phyloP scores from a whole-genome alignment of 35 echinoderm and acorn worm genomes.

The Amphiura filiformis region DNA sequence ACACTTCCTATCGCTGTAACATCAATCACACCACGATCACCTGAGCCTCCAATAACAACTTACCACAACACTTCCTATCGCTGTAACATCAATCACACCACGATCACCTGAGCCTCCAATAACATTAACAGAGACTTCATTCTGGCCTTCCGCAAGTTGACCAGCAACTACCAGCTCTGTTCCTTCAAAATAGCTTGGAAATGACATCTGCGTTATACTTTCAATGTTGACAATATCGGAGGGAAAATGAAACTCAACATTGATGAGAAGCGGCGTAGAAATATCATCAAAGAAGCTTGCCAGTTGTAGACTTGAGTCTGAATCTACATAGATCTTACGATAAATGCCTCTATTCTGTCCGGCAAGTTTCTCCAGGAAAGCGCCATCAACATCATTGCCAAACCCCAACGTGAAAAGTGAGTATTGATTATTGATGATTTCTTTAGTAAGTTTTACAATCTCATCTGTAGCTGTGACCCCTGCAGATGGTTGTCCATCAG shows the following conservation, averaged over 20 bases:
- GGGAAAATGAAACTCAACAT: slow-evolving; percentile 54
- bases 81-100: neutral
- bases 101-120: neutral
- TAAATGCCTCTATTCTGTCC: slow-evolving; percentile 51
- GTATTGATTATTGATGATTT: slow-evolving; percentile 21
- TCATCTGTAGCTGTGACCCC: slow-evolving; percentile 26
- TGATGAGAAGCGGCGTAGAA: slow-evolving; percentile 64
- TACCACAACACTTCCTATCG: neutral
- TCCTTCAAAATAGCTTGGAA: slow-evolving; percentile 66
- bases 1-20: neutral
- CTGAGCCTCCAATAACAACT: neutral
- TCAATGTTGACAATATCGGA: slow-evolving; percentile 25
- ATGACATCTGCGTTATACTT: slow-evolving; percentile 60
- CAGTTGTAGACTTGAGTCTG: slow-evolving; percentile 55
- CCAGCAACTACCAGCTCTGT: slow-evolving; percentile 78
- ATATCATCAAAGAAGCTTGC: slow-evolving; percentile 85
- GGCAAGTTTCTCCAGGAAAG: slow-evolving; percentile 58
- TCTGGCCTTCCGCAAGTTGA: slow-evolving; percentile 37
- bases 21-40: neutral
- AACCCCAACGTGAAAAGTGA: slow-evolving; percentile 67
- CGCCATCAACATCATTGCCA: slow-evolving; percentile 47
- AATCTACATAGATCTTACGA: slow-evolving; percentile 74
- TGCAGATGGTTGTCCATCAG: slow-evolving; percentile 56
- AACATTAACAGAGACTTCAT: neutral
- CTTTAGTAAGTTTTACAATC: slow-evolving; percentile 26